These are phyloP conservation scores for Pluvianellus socialis DNA, from an alignment of 2,113 vertebrate genomes.

Conservation along the genomic window DNA sequence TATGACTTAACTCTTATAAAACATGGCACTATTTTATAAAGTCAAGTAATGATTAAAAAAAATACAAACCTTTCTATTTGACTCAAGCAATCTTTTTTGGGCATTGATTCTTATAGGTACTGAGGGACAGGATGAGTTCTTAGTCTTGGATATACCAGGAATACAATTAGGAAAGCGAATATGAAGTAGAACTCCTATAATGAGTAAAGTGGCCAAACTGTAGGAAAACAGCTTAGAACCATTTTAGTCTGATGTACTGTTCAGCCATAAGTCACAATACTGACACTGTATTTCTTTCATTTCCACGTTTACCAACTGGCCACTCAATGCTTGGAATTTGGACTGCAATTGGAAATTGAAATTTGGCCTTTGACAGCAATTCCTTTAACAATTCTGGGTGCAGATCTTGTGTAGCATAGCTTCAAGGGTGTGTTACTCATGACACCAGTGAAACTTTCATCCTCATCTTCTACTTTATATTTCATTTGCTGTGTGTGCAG, in stretches of 20 bases:
- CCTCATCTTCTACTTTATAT: background rate
- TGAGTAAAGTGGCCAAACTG: background rate
- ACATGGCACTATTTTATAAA: background rate
- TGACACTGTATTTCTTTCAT: background rate
- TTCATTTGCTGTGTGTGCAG: background rate
- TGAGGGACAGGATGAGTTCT: background rate
- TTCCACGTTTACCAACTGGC: background rate
- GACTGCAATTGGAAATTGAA: background rate
- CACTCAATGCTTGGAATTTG: background rate
- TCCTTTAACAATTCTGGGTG: background rate
- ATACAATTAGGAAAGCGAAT: background rate
- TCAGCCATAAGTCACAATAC: background rate
- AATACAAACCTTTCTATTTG: background rate
- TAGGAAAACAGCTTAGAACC: background rate
- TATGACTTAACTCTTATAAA: background rate
- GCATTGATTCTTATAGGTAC: background rate
- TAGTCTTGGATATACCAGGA: background rate
- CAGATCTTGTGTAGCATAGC: background rate
- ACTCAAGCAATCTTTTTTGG: background rate
- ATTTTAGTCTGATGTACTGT: background rate
- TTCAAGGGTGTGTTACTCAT: background rate
- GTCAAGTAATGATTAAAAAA: background rate
- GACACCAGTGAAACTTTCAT: background rate
- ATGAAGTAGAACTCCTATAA: background rate
- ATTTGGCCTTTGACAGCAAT: background rate